Conservation (phyloP, 2,888 invertebrate species). For the Siphlonurus alternatus region DNA sequence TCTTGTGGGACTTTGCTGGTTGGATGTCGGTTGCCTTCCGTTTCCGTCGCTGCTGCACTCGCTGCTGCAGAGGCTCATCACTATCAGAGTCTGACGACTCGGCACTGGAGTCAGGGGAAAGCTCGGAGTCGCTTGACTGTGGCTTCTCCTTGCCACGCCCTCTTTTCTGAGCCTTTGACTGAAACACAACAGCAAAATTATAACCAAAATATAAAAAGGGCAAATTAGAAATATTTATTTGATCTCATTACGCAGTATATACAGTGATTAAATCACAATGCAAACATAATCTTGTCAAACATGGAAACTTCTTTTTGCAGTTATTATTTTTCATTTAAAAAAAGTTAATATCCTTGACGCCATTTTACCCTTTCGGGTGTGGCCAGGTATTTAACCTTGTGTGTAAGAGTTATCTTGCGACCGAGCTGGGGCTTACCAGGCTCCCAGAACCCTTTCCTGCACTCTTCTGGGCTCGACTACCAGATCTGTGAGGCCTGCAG, state of each 20-base stretch:
- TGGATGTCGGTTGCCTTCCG: not conserved
- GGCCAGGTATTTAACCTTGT: too few species aligned
- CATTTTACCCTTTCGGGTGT: too few species aligned
- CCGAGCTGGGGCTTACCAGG: too few species aligned
- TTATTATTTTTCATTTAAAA: too few species aligned
- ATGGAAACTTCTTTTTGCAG: too few species aligned
- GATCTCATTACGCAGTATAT: not conserved
- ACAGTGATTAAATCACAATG: not conserved
- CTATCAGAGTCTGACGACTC: slow-evolving; percentile 5
- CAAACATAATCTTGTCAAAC: too few species aligned
- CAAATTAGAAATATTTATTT: not conserved
- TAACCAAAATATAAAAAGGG: not conserved
- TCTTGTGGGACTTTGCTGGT: too few species aligned
- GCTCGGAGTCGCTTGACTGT: slow-evolving; percentile 5
- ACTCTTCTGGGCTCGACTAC: too few species aligned
- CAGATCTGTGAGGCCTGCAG: too few species aligned
- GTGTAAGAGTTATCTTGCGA: too few species aligned
- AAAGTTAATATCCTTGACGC: too few species aligned
- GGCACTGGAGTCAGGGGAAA: slow-evolving; percentile 6
- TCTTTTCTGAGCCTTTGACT: not conserved
- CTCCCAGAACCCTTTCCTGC: too few species aligned
- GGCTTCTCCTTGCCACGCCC: not conserved
- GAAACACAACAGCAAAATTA: not conserved
- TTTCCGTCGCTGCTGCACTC: not conserved
- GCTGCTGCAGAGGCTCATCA: slow-evolving; percentile 4